Percentiles rank a stretch among this genome's conserved stretches.
These are phyloP conservation scores for Alloscopus bannaensis DNA, from an alignment of 2,888 invertebrate genomes.

Conservation along the genomic window DNA sequence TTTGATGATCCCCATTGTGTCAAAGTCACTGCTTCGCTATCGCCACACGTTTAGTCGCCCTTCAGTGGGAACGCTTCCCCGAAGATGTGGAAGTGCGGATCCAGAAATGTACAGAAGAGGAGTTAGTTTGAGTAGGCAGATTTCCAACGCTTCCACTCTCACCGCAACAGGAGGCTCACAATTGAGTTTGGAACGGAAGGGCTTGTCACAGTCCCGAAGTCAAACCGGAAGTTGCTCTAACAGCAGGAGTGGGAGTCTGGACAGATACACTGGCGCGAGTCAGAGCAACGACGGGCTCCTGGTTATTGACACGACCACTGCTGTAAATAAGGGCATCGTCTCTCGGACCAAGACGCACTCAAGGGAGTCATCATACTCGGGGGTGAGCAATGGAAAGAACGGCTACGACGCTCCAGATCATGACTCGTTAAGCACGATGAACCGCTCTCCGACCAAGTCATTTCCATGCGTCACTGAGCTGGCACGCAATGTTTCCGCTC, in stretches of 20 bases:
- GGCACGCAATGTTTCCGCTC: conserved; percentile 71
- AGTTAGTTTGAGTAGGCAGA: conserved; percentile 39
- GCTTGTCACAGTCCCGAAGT: conserved; percentile 29
- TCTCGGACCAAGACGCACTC: conserved; percentile 28
- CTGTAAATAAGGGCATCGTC: background rate
- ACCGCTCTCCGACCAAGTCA: conserved; percentile 16
- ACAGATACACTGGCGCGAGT: conserved; percentile 43
- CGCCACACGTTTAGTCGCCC: conserved; percentile 44
- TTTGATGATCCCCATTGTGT: conserved; percentile 46
- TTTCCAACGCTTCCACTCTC: conserved; percentile 38
- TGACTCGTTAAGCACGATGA: background rate
- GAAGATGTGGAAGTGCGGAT: conserved; percentile 71
- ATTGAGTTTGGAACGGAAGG: conserved; percentile 37
- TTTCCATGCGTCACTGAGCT: conserved; percentile 70
- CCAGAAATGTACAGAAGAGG: conserved; percentile 65
- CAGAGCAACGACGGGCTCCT: background rate
- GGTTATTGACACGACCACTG: background rate
- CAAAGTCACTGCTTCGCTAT: conserved; percentile 49
- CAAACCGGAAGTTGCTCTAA: conserved; percentile 61
- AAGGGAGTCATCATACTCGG: conserved; percentile 45
- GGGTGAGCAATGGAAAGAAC: conserved; percentile 6
- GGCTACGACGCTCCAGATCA: conserved; percentile 9
- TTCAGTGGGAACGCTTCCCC: background rate
- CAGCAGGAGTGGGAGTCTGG: conserved; percentile 68
- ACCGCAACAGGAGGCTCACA: conserved; percentile 16